These are phyloP conservation scores for Cantharis flavilabris DNA, from an alignment of 2,888 invertebrate genomes.

Conservation along the genomic window DNA sequence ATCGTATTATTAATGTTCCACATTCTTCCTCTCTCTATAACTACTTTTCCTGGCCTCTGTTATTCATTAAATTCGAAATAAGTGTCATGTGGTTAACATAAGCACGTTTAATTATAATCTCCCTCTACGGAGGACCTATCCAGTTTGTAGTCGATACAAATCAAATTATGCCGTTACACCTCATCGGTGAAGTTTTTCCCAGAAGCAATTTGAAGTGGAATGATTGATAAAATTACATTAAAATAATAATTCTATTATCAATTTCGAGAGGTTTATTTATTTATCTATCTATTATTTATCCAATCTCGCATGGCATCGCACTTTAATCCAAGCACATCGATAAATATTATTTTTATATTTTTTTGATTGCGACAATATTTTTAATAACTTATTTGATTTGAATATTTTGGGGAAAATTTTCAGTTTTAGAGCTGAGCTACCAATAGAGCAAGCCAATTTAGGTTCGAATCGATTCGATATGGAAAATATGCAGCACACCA, in stretches of 20 bases:
- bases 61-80: no score
- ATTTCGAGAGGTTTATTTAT: not conserved
- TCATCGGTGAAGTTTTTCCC: not conserved
- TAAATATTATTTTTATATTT: not conserved
- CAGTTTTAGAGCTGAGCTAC: no score
- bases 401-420: no score
- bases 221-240: not conserved
- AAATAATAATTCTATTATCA: not conserved
- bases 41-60: no score
- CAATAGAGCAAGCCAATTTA: no score
- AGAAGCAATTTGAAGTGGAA: not conserved
- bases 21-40: no score
- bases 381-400: not conserved
- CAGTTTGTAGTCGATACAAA: not conserved
- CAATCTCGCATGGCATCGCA: not conserved
- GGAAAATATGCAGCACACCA: not conserved
- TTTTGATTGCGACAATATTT: not conserved
- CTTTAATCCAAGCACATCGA: not conserved
- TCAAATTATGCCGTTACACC: not conserved
- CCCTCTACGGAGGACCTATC: no score
- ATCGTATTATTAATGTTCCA: no score
- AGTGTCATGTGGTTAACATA: no score
- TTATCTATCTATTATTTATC: not conserved
- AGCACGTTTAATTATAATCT: no score
- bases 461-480: not conserved